A percentile compares a stretch with the other conserved stretches of the same genome.
Conservation (phyloP, 2,797 vertebrate species). For the Scleropages formosus region DNA sequence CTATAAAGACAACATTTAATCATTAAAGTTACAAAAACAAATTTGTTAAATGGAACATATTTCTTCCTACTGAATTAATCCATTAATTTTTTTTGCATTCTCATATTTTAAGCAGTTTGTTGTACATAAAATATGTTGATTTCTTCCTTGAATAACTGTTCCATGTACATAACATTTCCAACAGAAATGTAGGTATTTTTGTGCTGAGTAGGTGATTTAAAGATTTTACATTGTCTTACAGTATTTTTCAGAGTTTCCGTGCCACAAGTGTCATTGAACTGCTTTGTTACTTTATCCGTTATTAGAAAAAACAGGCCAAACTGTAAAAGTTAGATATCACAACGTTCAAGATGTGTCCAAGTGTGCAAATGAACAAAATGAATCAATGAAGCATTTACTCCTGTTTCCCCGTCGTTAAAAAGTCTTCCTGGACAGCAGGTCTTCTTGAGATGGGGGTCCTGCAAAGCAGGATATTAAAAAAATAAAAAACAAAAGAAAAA, state of each 20-base stretch:
- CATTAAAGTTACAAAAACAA: no score
- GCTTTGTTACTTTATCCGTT: not conserved
- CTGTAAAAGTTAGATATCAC: not conserved
- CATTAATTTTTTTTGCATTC: not conserved
- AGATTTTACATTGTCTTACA: not conserved
- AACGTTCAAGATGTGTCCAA: not conserved
- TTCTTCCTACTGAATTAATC: not conserved
- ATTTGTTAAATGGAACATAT: not conserved
- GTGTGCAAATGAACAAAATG: not conserved
- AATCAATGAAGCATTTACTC: no score
- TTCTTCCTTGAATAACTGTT: not conserved
- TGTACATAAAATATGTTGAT: not conserved
- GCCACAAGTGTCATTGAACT: not conserved
- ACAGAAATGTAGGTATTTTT: not conserved
- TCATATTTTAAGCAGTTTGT: not conserved
- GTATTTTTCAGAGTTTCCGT: not conserved
- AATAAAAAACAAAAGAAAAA: no score
- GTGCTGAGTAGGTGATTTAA: not conserved
- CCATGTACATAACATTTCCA: not conserved
- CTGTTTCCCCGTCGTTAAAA: not conserved
- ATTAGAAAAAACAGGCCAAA: no score
- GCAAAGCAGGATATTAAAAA: not conserved
- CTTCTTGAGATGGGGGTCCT: not conserved
- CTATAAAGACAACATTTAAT: no score
- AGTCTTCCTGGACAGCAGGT: not conserved